Conservation (phyloP, 1,140 invertebrate genomes). For the Brachionus asplanchnoidis region DNA sequence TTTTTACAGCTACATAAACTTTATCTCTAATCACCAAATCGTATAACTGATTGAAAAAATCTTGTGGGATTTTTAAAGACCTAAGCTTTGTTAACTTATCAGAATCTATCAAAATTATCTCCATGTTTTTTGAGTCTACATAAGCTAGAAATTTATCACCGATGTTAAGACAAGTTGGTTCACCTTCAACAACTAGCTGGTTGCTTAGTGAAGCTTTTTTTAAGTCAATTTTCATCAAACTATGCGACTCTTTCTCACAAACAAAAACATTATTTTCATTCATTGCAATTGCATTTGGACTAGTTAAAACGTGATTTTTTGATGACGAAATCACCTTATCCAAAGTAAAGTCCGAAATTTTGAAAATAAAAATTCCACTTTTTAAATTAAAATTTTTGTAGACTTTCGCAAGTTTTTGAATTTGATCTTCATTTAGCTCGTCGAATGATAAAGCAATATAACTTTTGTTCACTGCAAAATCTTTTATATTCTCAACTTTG, state of each 20-base stretch:
- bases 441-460: not conserved
- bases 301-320: not conserved
- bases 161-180: not conserved
- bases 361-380: slow-evolving; percentile 8
- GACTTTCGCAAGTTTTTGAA: not conserved
- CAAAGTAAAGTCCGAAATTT: not conserved
- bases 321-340: not conserved
- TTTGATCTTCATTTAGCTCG: slow-evolving; percentile 5
- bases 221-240: not conserved
- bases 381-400: not conserved
- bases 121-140: not conserved
- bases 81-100: not conserved
- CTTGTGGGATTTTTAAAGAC: not conserved
- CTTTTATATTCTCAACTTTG: not conserved
- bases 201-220: not conserved
- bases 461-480: not conserved
- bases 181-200: not conserved
- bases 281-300: not conserved
- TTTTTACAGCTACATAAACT: not conserved
- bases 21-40: slow-evolving; percentile 3
- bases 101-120: not conserved
- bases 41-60: not conserved
- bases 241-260: slow-evolving; percentile 16
- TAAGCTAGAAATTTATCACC: slow-evolving; percentile 8
- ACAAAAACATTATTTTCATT: not conserved